A percentile compares a stretch with the other conserved stretches of the same genome.
Evolutionary conservation across 2,888 invertebrate species (phyloP).

Genomic region (Chrysolina oricalcia): DNA sequence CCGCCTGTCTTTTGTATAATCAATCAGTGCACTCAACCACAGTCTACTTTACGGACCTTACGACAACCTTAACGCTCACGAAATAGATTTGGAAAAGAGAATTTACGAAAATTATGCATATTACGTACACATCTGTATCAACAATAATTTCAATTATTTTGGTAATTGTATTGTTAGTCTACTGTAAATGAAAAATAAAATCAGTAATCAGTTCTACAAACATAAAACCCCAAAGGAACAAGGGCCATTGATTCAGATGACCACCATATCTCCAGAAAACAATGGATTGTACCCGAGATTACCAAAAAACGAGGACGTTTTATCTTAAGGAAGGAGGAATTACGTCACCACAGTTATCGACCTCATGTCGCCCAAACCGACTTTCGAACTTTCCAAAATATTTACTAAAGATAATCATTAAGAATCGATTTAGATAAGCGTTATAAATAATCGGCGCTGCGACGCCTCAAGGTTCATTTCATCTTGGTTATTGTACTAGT

Average conservation of each 20-base stretch:
- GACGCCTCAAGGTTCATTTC: no score
- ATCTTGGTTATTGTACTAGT: no score
- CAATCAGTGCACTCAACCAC: not conserved
- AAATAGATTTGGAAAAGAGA: constrained; percentile 48
- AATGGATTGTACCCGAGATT: not conserved
- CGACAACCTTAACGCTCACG: constrained; percentile 52
- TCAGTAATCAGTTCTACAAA: not conserved
- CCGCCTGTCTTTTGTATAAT: constrained; percentile 16
- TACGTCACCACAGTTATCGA: not conserved
- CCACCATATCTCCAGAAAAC: constrained; percentile 3
- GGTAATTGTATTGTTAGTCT: constrained; percentile 1
- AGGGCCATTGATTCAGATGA: not conserved
- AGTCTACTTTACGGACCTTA: constrained; percentile 50
- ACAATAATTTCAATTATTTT: constrained; percentile 4
- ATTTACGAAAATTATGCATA: constrained; percentile 47
- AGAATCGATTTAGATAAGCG: no score
- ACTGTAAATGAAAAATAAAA: not conserved
- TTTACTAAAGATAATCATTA: no score
- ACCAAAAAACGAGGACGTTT: constrained; percentile 12
- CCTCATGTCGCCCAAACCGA: no score
- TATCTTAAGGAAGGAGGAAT: constrained; percentile 10
- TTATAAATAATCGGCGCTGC: no score
- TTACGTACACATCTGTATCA: not conserved
- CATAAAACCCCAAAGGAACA: not conserved
- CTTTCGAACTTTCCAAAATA: no score